Evolutionary conservation across 2,888 invertebrate species (phyloP), one percentile per base, ranked within the genome.

Genomic region (Diloba caeruleocephala): DNA sequence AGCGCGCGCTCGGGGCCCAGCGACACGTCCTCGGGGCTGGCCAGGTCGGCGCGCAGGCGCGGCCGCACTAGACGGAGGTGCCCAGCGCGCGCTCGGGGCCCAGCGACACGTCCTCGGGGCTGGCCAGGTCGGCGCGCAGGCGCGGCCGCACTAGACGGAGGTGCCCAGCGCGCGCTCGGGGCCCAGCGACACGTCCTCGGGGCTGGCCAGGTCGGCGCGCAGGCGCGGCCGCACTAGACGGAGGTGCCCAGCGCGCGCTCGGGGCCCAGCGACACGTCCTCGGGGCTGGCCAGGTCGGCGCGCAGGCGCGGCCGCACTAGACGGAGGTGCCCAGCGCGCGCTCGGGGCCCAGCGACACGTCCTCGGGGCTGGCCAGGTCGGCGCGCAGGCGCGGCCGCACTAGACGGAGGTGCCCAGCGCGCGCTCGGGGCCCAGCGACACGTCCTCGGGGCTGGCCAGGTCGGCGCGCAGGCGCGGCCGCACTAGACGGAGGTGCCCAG

Each of bases 321-420:
- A 97, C 97, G 53, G 97, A 97, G 67, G 97, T 97, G 78, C 97
- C 97, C 71, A 96, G 94, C 54, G 96, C 96, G 70, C 96, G 95
- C 85, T 97, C 97, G 28, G 96, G 95, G 86, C 97, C 97, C 38
- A 97, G 92, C 43, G 97, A 96, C 68, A 97, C 97, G 90, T 97
- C 97, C 87, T 97, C 97, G 13, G 97, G 97, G 77, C 97, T 97
- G 68, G 97, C 97, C 53, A 97, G 93, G 89, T 97, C 97, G 9
- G 97, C 97, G 46, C 97, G 95, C 46, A 92, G 96, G 89, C 87
- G 95, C 94, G n/a, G n/a, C n/a, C n/a, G 87, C 93, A 54, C 89
- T n/a, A n/a, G n/a, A n/a, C n/a, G n/a, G n/a, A n/a, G n/a, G n/a
- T n/a, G n/a, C n/a, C n/a, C n/a, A 2, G 10, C 10, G 1, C 93